These are phyloP conservation scores for Cerceris ruficornis DNA, from an alignment of 2,888 invertebrate species.

Conservation along the genomic window DNA sequence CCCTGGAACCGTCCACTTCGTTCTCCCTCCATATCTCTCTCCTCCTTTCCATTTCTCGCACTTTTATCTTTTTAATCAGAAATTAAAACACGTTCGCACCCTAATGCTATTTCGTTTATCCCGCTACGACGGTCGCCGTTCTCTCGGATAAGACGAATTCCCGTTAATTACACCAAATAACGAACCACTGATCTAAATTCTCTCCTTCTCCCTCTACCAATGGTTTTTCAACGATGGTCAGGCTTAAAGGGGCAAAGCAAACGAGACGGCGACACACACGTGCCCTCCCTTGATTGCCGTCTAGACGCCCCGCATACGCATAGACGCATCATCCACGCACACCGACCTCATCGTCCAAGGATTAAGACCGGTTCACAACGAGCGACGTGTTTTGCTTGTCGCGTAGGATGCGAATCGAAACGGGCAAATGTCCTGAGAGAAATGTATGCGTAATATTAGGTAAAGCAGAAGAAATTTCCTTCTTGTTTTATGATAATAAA, in stretches of 20 bases:
- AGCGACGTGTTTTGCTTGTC: too few relatives aligned
- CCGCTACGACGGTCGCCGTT: background rate
- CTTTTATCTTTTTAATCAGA: background rate
- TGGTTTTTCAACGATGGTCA: conserved; percentile 12
- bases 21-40: background rate
- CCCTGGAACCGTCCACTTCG: background rate
- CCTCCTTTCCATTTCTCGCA: background rate
- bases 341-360: too few relatives aligned
- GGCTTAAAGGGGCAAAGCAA: conserved; percentile 34
- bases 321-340: background rate
- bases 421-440: too few relatives aligned
- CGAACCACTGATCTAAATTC: background rate
- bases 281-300: conserved; percentile 63
- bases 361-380: too few relatives aligned
- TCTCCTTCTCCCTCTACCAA: conserved; percentile 1
- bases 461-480: too few relatives aligned
- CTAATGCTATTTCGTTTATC: background rate
- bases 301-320: conserved; percentile 54
- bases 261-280: conserved; percentile 40
- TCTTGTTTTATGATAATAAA: too few relatives aligned
- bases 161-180: background rate
- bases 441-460: too few relatives aligned
- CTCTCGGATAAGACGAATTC: background rate
- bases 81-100: background rate
- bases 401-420: too few relatives aligned